A percentile compares a stretch with the other conserved stretches of the same genome.
Evolutionary conservation across 2,797 vertebrate species (phyloP).

Genomic region (Hephaestus fuliginosus): DNA sequence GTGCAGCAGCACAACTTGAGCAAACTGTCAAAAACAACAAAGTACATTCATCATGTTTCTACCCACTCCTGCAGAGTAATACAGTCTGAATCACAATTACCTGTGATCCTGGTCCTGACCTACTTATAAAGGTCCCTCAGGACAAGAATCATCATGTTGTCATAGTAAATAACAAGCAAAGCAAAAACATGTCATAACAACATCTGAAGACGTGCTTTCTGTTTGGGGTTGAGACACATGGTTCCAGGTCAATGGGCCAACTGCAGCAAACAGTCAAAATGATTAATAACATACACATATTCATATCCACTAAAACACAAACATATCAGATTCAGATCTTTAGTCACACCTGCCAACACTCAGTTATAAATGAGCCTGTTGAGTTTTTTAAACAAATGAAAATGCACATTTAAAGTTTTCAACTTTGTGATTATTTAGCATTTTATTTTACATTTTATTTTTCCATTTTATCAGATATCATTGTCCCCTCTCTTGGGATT

Average conservation of each 20-base stretch:
- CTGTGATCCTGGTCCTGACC: conserved; percentile 33
- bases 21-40: conserved; percentile 26
- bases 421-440: not conserved
- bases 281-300: not conserved
- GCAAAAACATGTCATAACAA: conserved; percentile 13
- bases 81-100: conserved; percentile 19
- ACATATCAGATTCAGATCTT: not conserved
- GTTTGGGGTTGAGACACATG: conserved; percentile 8
- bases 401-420: not conserved
- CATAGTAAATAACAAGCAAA: conserved; percentile 45
- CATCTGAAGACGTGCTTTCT: conserved; percentile 21
- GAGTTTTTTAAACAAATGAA: not conserved
- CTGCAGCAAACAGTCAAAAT: not conserved
- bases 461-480: not conserved
- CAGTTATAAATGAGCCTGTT: not conserved
- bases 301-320: not conserved
- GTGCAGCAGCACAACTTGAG: not conserved
- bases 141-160: conserved; percentile 36
- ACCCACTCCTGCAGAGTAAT: conserved; percentile 3
- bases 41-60: conserved; percentile 15
- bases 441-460: not conserved
- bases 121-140: conserved; percentile 22
- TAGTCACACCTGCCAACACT: not conserved
- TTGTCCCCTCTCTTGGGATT: not conserved
- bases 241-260: not conserved